Evolutionary conservation across 92 coral and sea anemone species (phyloP), one percentile per base, ranked within the genome.

Genomic region (Porites divaricata): DNA sequence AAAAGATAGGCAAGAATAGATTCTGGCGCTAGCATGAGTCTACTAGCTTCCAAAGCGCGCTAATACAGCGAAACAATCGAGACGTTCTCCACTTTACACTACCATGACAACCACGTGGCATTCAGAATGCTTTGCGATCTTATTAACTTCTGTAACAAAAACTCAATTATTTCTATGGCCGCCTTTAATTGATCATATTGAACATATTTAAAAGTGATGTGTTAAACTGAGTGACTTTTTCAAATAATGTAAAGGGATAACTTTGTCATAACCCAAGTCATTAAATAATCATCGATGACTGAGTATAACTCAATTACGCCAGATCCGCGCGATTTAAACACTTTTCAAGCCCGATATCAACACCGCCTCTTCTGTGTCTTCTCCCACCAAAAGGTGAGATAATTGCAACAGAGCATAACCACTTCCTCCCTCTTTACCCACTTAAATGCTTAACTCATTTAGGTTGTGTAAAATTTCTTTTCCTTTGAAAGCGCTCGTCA

Each of bases 381-480:
- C 28, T 26, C 22, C 20, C 25, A 15, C 64, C 53, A 25, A 49
- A 71, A 79, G 67, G 75, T 69, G 85, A 48, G 26, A 28, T 68
- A 69, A 80, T 80, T 35, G 63, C 67, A 15, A 22, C 23, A 1
- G 56, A 52, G 56, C 25, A 67, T 9, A 54, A 6, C 75, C 22
- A 24, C 85, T 80, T 69, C 53, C 76, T 28, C 67, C 76, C 58
- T 26, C 58, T 70, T 72, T 35, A 49, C 86, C 72, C 71, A 52
- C 14, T 41, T 81, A 41, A 81, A 81, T 58, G 67, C 17, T 45
- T 72, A 6, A 24, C 63, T 51, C 50, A 81, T 81, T 82, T 71
- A 24, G 49, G 14, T 28, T 61, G 86, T 82, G 72, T 82, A 72
- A 82, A 82, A 82, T 72, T 82, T 82, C 86, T 19, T 28, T 53